phyloP scores from a whole-genome alignment of 1,140 invertebrate species.

The Sitodiplosis mosellana region DNA sequence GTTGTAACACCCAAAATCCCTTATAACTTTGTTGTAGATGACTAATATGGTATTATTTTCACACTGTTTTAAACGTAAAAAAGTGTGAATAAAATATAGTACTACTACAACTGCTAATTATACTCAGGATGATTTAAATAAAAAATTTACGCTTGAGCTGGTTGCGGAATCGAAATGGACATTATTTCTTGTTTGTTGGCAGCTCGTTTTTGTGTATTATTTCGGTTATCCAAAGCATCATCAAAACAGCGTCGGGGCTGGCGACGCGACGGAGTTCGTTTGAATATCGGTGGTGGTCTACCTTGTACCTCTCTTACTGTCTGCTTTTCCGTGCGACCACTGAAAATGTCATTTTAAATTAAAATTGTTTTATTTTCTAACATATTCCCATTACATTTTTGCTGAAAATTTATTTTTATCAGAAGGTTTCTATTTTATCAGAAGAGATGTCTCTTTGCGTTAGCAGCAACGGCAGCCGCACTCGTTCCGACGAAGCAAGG shows the following conservation, averaged over 20 bases:
- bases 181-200: constrained; percentile 8
- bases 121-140: too few relatives aligned
- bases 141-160: constrained; percentile 9
- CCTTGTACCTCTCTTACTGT: constrained; percentile 35
- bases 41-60: too few relatives aligned
- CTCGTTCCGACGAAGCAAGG: too few relatives aligned
- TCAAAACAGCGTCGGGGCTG: constrained; percentile 61
- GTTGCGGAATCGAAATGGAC: constrained; percentile 13
- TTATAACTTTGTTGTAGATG: too few relatives aligned
- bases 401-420: not conserved
- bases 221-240: constrained; percentile 33
- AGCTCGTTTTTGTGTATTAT: constrained; percentile 4
- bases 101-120: too few relatives aligned
- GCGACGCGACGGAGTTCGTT: constrained; percentile 71
- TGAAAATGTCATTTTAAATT: constrained; percentile 15
- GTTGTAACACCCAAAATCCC: too few relatives aligned
- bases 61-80: too few relatives aligned
- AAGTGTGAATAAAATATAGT: too few relatives aligned
- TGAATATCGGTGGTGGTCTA: constrained; percentile 62
- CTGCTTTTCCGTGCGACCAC: constrained; percentile 47
- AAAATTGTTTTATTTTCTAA: too few relatives aligned
- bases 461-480: too few relatives aligned
- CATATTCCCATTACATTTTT: constrained; percentile 5
- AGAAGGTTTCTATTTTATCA: too few relatives aligned
- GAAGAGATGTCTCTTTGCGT: too few relatives aligned